phyloP scores from a whole-genome alignment of 1,140 invertebrate species.

The Matsumurasca onukii region DNA sequence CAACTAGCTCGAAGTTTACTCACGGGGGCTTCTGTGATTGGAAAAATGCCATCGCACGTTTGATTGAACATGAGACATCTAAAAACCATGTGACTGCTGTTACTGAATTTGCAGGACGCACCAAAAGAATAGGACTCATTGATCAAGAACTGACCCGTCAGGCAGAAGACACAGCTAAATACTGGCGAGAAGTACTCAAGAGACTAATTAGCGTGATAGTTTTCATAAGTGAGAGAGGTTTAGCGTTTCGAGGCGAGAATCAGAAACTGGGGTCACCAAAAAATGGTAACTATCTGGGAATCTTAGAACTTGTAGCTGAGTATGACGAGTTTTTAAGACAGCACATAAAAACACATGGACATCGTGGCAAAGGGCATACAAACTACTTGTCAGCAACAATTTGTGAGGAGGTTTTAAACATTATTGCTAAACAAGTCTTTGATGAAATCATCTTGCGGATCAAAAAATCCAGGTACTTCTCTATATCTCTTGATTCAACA shows the following conservation, averaged over 20 bases:
- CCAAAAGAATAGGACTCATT: conserved; percentile 30
- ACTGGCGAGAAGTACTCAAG: background rate
- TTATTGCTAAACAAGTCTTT: conserved; percentile 34
- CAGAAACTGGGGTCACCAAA: conserved; percentile 28
- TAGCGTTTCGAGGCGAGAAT: conserved; percentile 34
- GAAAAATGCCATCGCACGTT: conserved; percentile 32
- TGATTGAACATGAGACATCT: conserved; percentile 34
- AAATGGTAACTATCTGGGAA: conserved; percentile 24
- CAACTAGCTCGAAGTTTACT: conserved; percentile 25
- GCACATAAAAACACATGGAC: conserved; percentile 32
- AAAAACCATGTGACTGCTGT: conserved; percentile 33
- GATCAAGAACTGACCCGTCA: conserved; percentile 31
- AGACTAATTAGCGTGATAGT: background rate
- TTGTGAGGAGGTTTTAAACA: conserved; percentile 35
- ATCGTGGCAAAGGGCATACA: conserved; percentile 32
- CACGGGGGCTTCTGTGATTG: conserved; percentile 35
- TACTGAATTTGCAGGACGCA: conserved; percentile 25
- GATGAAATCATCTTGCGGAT: conserved; percentile 33
- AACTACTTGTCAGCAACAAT: conserved; percentile 36
- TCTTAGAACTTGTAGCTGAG: conserved; percentile 21
- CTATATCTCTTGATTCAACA: conserved; percentile 42
- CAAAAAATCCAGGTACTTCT: conserved; percentile 41
- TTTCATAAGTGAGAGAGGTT: conserved; percentile 14
- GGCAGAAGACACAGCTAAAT: conserved; percentile 30
- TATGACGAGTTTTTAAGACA: conserved; percentile 38